Evolutionary conservation across 37 sponge, comb jelly and placozoan genomes (phyloP).

Genomic region (Oscarella lobularis): DNA sequence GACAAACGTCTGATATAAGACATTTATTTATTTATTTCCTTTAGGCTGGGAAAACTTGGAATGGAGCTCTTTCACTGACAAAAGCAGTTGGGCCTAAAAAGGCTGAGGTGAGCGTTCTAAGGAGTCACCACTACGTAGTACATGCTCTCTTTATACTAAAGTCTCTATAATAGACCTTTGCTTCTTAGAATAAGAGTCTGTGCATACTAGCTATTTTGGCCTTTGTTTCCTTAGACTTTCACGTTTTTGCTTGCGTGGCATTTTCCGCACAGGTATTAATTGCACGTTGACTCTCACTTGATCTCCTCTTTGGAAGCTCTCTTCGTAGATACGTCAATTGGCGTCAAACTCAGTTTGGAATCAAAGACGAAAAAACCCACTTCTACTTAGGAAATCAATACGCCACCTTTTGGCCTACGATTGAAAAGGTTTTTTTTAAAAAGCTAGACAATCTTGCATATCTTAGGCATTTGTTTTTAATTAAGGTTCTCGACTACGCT

Average conservation of each 20-base stretch:
- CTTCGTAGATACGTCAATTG: slow-evolving; percentile 12
- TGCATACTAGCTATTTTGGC: no score
- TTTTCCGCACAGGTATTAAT: slow-evolving; percentile 17
- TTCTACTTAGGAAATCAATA: slow-evolving; percentile 9
- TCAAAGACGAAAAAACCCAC: slow-evolving; percentile 1
- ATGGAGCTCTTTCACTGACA: slow-evolving; percentile 8
- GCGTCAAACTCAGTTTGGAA: slow-evolving; percentile 7
- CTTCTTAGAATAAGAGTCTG: no score
- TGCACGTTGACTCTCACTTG: no score
- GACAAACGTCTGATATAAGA: background rate
- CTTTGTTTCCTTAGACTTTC: slow-evolving; percentile 6
- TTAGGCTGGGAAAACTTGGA: slow-evolving; percentile 14
- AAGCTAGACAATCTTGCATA: background rate
- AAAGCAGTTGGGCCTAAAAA: background rate
- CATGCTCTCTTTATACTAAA: no score
- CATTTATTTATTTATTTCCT: no score
- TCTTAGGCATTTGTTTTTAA: background rate
- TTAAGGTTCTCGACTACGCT: slow-evolving; percentile 9
- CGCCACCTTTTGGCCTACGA: slow-evolving; percentile 4
- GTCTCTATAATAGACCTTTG: no score
- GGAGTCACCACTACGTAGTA: no score
- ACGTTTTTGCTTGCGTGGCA: slow-evolving; percentile 15
- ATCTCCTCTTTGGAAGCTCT: no score
- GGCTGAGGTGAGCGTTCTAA: background rate
- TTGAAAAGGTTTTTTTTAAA: no score